phyloP scores from a whole-genome alignment of 1,140 invertebrate species.

The Brachionus asplanchnoidis region DNA sequence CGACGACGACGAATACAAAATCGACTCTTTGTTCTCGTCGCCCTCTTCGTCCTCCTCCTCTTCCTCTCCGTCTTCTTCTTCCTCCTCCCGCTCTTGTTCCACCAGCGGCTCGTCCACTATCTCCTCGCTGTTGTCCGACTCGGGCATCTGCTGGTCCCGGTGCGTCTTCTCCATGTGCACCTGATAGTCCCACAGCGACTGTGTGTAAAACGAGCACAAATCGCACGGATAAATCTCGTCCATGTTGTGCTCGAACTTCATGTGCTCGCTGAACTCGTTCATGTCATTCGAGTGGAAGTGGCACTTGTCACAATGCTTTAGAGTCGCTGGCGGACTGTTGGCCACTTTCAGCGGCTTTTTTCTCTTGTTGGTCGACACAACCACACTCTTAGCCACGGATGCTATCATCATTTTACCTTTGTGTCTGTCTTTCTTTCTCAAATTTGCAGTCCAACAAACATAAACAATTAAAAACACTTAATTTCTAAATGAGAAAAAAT shows the following conservation, averaged over 20 bases:
- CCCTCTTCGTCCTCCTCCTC: not conserved
- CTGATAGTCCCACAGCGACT: constrained; percentile 38
- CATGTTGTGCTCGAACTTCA: constrained; percentile 33
- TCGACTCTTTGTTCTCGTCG: not conserved
- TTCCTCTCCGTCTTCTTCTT: not conserved
- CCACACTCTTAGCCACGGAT: not conserved
- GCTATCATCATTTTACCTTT: not conserved
- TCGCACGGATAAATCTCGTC: constrained; percentile 40
- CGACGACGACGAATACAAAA: constrained; percentile 4
- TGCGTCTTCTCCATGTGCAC: constrained; percentile 29
- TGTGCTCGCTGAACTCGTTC: constrained; percentile 30
- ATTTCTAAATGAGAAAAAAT: no score
- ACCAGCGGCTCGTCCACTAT: not conserved
- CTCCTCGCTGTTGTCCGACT: not conserved
- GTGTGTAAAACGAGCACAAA: constrained; percentile 31
- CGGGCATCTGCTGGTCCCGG: not conserved
- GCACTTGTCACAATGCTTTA: constrained; percentile 29
- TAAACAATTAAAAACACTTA: not conserved
- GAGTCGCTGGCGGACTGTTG: not conserved
- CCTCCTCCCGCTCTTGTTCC: not conserved
- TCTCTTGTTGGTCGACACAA: not conserved
- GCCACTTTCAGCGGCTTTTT: not conserved
- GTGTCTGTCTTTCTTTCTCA: not conserved
- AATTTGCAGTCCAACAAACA: not conserved
- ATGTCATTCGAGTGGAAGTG: not conserved